These are phyloP conservation scores for Narcine bancroftii DNA, from an alignment of 2,113 vertebrate species.

Conservation along the genomic window DNA sequence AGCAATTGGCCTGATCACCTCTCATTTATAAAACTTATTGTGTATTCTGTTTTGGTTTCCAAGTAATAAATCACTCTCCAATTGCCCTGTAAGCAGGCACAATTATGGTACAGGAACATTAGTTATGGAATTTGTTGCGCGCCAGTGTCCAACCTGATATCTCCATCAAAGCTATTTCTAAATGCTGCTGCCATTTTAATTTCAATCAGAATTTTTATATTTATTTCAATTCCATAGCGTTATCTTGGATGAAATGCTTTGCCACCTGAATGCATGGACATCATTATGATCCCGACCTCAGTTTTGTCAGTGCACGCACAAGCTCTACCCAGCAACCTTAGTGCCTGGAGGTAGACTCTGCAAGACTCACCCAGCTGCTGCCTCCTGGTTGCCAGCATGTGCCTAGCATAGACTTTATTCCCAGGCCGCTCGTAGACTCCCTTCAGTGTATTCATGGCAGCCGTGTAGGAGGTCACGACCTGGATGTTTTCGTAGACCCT, in stretches of 20 bases:
- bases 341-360: too few relatives aligned
- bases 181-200: neutral
- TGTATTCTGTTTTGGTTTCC: neutral
- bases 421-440: too few relatives aligned
- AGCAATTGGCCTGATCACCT: neutral
- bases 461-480: too few relatives aligned
- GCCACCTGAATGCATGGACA: too few relatives aligned
- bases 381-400: too few relatives aligned
- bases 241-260: neutral
- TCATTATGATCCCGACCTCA: too few relatives aligned
- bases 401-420: too few relatives aligned
- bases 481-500: too few relatives aligned
- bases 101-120: neutral
- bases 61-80: neutral
- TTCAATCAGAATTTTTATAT: neutral
- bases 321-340: too few relatives aligned
- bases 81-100: neutral
- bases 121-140: neutral
- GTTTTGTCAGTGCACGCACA: too few relatives aligned
- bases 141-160: neutral
- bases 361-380: too few relatives aligned
- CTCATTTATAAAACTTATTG: neutral
- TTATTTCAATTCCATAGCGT: neutral
- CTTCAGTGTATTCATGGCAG: too few relatives aligned
- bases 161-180: neutral